These are phyloP conservation scores for Lydus trimaculatus DNA, from an alignment of 2,888 invertebrate species.

Conservation along the genomic window DNA sequence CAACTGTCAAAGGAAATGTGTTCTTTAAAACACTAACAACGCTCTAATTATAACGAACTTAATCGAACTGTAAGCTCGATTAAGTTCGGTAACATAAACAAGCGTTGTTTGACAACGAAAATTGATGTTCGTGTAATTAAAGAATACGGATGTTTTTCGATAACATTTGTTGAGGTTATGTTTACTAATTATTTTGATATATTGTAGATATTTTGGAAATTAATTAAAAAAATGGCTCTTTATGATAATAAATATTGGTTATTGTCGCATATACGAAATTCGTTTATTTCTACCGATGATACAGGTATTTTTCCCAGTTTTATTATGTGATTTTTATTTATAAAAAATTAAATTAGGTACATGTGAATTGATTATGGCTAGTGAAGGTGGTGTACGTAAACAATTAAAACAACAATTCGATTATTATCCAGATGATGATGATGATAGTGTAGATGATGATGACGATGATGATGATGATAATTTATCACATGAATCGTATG, in stretches of 20 bases:
- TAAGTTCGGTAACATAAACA: neutral
- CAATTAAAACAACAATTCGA: conserved; percentile 64
- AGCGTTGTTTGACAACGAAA: neutral
- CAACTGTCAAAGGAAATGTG: neutral
- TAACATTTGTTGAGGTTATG: neutral
- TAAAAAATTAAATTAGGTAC: conserved; percentile 66
- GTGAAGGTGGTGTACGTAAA: conserved; percentile 76
- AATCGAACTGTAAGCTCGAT: neutral
- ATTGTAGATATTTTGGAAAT: neutral
- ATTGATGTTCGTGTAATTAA: neutral
- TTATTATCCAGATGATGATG: conserved; percentile 79
- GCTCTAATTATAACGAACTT: neutral
- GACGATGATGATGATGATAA: conserved; percentile 81
- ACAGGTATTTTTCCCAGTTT: conserved; percentile 62
- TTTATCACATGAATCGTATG: conserved; percentile 75
- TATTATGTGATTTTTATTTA: conserved; percentile 15
- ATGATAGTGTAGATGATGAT: conserved; percentile 80
- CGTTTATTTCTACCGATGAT: conserved; percentile 95
- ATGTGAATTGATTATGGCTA: conserved; percentile 91
- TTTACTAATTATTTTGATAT: neutral
- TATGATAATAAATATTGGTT: conserved; percentile 95
- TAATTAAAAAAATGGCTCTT: conserved; percentile 75
- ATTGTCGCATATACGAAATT: conserved; percentile 90
- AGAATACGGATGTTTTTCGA: neutral
- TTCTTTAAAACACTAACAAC: neutral